phyloP scores from a whole-genome alignment of 2,888 invertebrate genomes.

The Andricus quercusramuli region DNA sequence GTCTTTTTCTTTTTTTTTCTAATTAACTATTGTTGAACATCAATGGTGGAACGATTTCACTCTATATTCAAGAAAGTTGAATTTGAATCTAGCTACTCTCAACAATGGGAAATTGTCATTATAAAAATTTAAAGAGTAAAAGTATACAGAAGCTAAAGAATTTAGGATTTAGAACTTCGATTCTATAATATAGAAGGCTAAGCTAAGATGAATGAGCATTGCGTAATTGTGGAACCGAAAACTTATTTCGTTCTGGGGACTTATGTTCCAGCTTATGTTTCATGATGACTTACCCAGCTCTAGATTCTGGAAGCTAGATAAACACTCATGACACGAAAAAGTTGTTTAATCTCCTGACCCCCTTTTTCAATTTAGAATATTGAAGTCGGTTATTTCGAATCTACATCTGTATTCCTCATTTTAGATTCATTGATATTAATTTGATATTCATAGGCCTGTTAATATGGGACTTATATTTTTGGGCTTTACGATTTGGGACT shows the following conservation, averaged over 20 bases:
- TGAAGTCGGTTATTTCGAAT: too few species aligned
- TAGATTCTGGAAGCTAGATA: background rate
- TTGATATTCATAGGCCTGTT: too few species aligned
- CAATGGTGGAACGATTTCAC: background rate
- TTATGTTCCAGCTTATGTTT: background rate
- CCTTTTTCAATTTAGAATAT: background rate
- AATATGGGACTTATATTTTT: too few species aligned
- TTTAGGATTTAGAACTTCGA: background rate
- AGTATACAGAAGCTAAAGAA: background rate
- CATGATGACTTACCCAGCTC: background rate
- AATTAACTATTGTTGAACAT: slow-evolving; percentile 10
- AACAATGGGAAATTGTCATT: background rate
- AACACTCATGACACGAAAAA: background rate
- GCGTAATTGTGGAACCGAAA: too few species aligned
- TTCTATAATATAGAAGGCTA: background rate
- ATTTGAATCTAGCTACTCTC: background rate
- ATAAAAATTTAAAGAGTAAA: background rate
- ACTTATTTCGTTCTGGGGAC: background rate
- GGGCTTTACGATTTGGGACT: too few species aligned
- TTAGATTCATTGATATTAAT: too few species aligned
- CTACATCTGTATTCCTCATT: too few species aligned
- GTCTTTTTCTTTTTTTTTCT: slow-evolving; percentile 15
- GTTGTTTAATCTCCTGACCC: background rate
- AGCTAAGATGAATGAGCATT: background rate
- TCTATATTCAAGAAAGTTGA: background rate